Evolutionary conservation across 1,140 invertebrate genomes (phyloP), one percentile per base, ranked within the genome.

Genomic region (Anastrepha obliqua): DNA sequence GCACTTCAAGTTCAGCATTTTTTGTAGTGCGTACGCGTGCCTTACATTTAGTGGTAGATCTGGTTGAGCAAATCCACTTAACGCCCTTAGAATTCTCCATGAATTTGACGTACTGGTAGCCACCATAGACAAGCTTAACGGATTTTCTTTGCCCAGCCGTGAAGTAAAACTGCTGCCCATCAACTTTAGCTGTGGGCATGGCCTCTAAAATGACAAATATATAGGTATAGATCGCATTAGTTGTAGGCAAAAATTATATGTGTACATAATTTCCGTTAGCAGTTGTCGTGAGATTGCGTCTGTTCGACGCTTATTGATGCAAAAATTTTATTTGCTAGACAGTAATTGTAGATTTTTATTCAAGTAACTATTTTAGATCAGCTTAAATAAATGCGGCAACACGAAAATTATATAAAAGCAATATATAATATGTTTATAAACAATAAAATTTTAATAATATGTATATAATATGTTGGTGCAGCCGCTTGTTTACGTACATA

Each of bases 41-140:
- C 0, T 90, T 89, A 62, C 92, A 93, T 87, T 92, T 93, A 58
- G 92, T 93, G 4, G 92, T 90, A 29, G 91, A 92, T 13, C 92
- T 89, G 8, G 91, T 93, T 60, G 92, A 89, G 88, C 92, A 93
- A 17, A 93, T 91, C 92, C 92, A 93, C 65, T 93, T 93, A 20
- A 88, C 91, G 39, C 92, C 92, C 55, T 89, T 90, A 2, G 90
- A 90, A 44, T 93, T 93, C 58, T 91, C 89, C 91, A 93, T 91
- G 44, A 91, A 92, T 87, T 92, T 93, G 0, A 93, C 92, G 87
- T 88, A 93, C 42, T 90, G 88, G 87, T 91, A 91, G 1, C 90
- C 90, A 20, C 44, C 85, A 70, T 91, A 92, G 81, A 92, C 91
- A 1, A 93, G 89, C 81, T 92, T 93, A n/a, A 91, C 86, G 2